phyloP scores from a whole-genome alignment of 2,797 vertebrate species.

The Eospalax fontanierii region DNA sequence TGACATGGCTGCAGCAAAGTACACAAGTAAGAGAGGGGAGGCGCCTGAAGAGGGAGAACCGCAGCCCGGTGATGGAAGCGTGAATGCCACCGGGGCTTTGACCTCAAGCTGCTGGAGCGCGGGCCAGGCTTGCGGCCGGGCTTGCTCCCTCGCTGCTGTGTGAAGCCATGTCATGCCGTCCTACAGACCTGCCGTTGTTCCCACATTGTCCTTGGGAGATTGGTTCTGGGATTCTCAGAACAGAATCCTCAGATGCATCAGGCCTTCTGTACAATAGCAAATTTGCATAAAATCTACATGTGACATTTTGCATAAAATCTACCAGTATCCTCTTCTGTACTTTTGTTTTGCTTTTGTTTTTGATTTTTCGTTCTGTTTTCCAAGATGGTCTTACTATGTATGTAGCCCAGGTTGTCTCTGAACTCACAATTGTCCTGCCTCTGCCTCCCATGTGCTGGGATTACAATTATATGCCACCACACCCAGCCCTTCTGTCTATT shows the following conservation, averaged over 20 bases:
- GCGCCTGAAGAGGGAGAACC: fast-evolving
- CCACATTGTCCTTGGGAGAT: not conserved
- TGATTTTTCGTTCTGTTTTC: not conserved
- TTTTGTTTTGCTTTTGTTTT: not conserved
- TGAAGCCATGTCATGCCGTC: not conserved
- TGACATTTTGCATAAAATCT: not conserved
- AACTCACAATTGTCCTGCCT: not conserved
- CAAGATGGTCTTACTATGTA: not conserved
- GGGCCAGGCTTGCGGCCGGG: not conserved
- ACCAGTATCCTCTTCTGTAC: not conserved
- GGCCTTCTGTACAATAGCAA: not conserved
- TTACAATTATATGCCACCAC: not conserved
- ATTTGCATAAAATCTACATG: not conserved
- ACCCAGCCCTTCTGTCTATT: not conserved
- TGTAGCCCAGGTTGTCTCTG: not conserved
- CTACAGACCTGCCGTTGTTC: not conserved
- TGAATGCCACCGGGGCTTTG: fast-evolving
- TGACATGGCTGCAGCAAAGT: not conserved
- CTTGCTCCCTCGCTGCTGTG: not conserved
- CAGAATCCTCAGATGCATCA: not conserved
- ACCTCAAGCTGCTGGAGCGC: not conserved
- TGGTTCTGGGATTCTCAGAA: not conserved
- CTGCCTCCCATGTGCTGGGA: not conserved
- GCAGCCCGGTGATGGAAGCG: fast-evolving
- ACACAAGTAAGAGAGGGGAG: not conserved